Percentiles rank a stretch among this genome's conserved stretches.
Evolutionary conservation across 2,113 vertebrate genomes (phyloP).

Genomic region (Ptyas mucosa): DNA sequence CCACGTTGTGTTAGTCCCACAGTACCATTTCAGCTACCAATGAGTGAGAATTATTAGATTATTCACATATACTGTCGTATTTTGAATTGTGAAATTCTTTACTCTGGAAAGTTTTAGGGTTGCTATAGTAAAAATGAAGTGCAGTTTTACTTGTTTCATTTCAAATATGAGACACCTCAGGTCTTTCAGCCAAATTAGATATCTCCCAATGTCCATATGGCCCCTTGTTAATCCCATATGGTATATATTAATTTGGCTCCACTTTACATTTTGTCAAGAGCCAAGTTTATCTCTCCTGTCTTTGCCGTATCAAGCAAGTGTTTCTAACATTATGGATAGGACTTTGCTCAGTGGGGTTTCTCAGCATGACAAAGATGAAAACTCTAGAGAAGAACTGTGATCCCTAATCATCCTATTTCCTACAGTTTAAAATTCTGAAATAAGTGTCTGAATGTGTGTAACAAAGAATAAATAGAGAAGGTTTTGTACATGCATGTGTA

Average conservation of each 20-base stretch:
- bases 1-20: neutral
- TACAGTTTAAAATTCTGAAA: neutral
- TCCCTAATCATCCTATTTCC: neutral
- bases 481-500: neutral
- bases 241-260: constrained; percentile 5
- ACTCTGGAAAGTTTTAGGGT: neutral
- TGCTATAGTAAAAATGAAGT: neutral
- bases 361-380: neutral
- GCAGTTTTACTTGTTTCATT: neutral
- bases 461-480: neutral
- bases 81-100: neutral
- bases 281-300: neutral
- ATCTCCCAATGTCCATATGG: neutral
- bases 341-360: neutral
- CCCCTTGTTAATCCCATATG: neutral
- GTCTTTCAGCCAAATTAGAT: neutral
- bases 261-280: neutral
- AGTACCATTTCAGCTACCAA: neutral
- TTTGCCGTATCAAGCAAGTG: neutral
- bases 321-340: neutral
- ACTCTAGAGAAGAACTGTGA: neutral
- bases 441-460: neutral
- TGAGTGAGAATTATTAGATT: constrained; percentile 14
- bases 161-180: neutral
- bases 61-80: neutral